These are phyloP conservation scores for Arctia plantaginis DNA, from an alignment of 2,888 invertebrate genomes.

Conservation along the genomic window DNA sequence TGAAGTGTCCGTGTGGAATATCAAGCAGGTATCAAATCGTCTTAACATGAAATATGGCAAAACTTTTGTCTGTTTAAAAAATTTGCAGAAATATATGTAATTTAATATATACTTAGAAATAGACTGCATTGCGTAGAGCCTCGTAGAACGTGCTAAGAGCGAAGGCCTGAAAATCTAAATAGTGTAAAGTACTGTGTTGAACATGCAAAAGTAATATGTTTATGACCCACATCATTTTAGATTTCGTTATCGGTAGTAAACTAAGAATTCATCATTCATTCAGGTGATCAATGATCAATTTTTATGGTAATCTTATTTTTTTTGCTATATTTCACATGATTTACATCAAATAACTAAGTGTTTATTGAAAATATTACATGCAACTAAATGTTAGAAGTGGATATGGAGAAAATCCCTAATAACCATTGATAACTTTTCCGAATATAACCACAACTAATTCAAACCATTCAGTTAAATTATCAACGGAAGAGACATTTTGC, in stretches of 20 bases:
- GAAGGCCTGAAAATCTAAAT: neutral
- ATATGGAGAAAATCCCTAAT: no score
- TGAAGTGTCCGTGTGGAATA: slow-evolving; percentile 4
- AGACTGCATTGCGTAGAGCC: neutral
- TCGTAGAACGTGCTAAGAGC: neutral
- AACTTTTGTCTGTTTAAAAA: neutral
- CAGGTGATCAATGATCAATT: no score
- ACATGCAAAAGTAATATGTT: no score
- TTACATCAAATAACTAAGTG: no score
- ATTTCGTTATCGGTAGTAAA: no score
- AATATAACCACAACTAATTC: neutral
- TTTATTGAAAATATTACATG: no score
- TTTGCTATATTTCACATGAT: no score
- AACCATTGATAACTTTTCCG: no score
- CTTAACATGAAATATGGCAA: neutral
- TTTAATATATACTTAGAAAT: neutral
- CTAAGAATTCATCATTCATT: no score
- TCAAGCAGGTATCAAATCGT: slow-evolving; percentile 6
- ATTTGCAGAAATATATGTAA: neutral
- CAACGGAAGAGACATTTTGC: neutral
- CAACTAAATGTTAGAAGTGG: no score
- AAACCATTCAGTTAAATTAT: neutral
- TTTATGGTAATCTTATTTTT: no score
- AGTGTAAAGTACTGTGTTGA: neutral
- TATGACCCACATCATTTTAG: no score